These are phyloP conservation scores for Lithophane leautieri DNA, from an alignment of 2,888 invertebrate species.

Conservation along the genomic window DNA sequence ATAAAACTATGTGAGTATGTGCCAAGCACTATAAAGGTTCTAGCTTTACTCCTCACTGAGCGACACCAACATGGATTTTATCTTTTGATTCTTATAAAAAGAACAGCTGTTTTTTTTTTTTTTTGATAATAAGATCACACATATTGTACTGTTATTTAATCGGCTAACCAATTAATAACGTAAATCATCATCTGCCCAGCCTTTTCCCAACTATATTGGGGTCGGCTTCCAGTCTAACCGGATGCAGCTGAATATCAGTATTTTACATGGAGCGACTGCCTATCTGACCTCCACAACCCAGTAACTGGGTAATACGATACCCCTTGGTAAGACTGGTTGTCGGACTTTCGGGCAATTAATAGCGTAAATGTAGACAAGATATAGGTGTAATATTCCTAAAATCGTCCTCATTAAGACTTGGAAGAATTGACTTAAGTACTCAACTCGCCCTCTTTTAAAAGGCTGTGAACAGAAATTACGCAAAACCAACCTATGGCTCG, in stretches of 20 bases:
- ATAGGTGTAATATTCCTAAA: background rate
- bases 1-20: constrained; percentile 41
- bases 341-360: no score
- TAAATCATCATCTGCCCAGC: no score
- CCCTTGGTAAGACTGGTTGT: no score
- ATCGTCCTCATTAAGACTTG: background rate
- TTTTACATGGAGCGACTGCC: no score
- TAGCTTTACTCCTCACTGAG: background rate
- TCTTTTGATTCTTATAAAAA: background rate
- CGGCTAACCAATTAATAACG: no score
- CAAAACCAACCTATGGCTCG: background rate
- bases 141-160: background rate
- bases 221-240: no score
- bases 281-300: no score
- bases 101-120: background rate
- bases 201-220: no score
- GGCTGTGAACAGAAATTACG: background rate
- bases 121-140: background rate
- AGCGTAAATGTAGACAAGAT: background rate
- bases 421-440: background rate
- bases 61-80: background rate
- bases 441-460: constrained; percentile 1
- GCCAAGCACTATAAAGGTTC: constrained; percentile 8
- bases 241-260: no score
- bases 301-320: no score